Conservation (phyloP, 2,888 invertebrate species). For the Lordiphosa fenestrarum region DNA sequence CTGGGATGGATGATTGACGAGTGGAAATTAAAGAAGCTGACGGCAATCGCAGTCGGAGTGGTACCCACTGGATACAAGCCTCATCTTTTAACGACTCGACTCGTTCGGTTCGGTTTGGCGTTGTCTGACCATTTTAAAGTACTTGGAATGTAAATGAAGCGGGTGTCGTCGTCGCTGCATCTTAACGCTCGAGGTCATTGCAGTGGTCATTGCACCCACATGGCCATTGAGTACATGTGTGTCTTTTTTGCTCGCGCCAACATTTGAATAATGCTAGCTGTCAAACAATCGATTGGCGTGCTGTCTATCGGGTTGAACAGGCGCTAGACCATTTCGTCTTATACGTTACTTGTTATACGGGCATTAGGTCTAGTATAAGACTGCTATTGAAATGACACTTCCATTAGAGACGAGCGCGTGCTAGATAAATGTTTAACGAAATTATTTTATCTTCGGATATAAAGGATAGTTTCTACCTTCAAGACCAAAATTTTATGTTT, state of each 20-base stretch:
- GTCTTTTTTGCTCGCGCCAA: conserved; percentile 1
- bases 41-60: conserved; percentile 36
- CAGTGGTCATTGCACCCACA: conserved; percentile 61
- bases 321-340: too few species aligned
- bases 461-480: too few species aligned
- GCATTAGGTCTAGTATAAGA: too few species aligned
- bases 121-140: conserved; percentile 59
- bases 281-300: too few species aligned
- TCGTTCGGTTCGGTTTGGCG: conserved; percentile 30
- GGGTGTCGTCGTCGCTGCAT: conserved; percentile 45
- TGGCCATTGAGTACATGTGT: conserved; percentile 16
- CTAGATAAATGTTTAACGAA: too few species aligned
- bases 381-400: too few species aligned
- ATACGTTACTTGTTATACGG: too few species aligned
- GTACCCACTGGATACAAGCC: conserved; percentile 43
- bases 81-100: conserved; percentile 66
- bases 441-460: too few species aligned
- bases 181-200: conserved; percentile 56
- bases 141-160: conserved; percentile 75
- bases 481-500: too few species aligned
- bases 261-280: too few species aligned
- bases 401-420: too few species aligned
- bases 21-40: conserved; percentile 76
- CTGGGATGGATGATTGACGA: conserved; percentile 74
- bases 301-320: too few species aligned